Evolutionary conservation across 2,797 vertebrate species (phyloP).

Genomic region (Cyclopterus lumpus): DNA sequence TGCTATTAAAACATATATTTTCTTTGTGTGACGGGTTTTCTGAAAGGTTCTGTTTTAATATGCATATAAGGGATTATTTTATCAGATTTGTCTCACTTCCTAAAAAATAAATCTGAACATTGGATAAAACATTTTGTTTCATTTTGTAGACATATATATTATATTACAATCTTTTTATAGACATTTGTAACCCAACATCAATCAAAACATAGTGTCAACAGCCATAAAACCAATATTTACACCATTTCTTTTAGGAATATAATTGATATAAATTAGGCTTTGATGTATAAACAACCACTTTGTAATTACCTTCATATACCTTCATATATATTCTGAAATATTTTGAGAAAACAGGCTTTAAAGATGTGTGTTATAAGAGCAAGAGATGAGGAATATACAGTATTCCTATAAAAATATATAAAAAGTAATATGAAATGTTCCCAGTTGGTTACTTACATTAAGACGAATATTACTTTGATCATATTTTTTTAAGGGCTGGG

Average conservation of each 20-base stretch:
- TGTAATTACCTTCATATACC: neutral
- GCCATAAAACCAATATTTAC: neutral
- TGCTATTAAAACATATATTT: neutral
- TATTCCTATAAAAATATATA: too few species aligned
- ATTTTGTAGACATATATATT: neutral
- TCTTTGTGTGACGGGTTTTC: neutral
- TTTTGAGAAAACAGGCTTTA: neutral
- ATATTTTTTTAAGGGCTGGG: too few species aligned
- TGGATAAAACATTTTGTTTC: neutral
- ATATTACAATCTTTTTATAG: too few species aligned
- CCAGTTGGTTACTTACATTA: too few species aligned
- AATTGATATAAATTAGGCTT: neutral
- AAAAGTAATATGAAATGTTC: too few species aligned
- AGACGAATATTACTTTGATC: too few species aligned
- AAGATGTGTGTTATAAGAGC: too few species aligned
- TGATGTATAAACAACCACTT: neutral
- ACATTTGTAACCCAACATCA: too few species aligned
- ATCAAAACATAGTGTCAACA: neutral
- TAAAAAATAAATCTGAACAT: too few species aligned
- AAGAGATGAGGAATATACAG: too few species aligned
- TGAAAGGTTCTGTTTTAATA: neutral
- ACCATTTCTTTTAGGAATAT: neutral
- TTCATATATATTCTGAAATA: too few species aligned
- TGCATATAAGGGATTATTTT: fast-evolving
- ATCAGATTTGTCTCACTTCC: neutral